Base-by-base conservation (phyloP, 2,797 vertebrate genomes). In the Sarcoramphus papa region DNA sequence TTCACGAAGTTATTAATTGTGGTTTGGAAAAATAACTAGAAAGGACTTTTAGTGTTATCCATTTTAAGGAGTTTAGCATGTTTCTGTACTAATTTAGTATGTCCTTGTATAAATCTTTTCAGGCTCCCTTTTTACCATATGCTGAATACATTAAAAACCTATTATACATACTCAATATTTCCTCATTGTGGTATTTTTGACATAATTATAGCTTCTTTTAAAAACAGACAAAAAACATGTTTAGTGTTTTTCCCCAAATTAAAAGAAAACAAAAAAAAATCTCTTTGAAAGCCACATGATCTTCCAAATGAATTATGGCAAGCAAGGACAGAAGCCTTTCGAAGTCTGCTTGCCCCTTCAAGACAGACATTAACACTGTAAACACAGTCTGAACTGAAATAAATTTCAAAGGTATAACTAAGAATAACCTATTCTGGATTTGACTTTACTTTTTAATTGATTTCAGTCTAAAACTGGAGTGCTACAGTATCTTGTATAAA, bases 171-270 rank as follows among this genome's bases (percentile, higher is more conserved):
- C 62, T 69, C 73, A 81, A 0, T 90, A 82, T 95, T 94, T 87
- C 74, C 80, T 93, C 74, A 78, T 73, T 92, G 83, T 90, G 88
- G 43, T 94, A 83, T 95, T 95, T 95, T 79, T 40, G 48, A 83
- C 68, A 88, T 91, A 92, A 94, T 96, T 91, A 89, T 31, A 94
- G 48, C 48, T 89, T 82, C 45, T 92, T 93, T 95, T 80, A 94
- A 96, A 96, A 95, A 92, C 5, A 92, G 80, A 75, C 50, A 91
- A 80, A 95, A 95, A 95, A 53, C n/a, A 84, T 45, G 28, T 86
- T 95, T 81, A 86, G 25, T 16, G 3, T 69, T 76, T 77, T 40
- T 15, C 18, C 40, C 8, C 28, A 91, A 87, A 92, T 64, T 83
- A 77, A 88, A 92, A 90, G 37, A 81, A 92, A 75, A 87, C 13